These are phyloP conservation scores for Drosophila rufa DNA, from an alignment of 1,140 invertebrate genomes.

Conservation along the genomic window DNA sequence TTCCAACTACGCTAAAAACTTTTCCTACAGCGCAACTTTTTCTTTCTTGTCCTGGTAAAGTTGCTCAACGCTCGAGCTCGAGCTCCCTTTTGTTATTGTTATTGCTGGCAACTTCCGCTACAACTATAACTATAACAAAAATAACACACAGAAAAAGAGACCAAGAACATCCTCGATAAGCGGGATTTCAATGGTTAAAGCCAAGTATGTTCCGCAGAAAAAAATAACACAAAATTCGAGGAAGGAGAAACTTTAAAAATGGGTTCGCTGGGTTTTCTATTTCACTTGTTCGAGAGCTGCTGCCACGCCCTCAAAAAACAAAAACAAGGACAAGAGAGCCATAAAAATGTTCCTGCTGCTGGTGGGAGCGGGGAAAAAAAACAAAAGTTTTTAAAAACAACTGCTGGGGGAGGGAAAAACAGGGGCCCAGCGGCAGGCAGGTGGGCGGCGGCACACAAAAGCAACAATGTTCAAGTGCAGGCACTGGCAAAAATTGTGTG, in stretches of 20 bases:
- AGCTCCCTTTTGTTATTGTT: constrained; percentile 32
- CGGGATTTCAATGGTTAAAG: constrained; percentile 58
- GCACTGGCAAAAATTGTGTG: constrained; percentile 38
- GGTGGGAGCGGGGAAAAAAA: constrained; percentile 24
- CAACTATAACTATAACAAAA: constrained; percentile 39
- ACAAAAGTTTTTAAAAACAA: constrained; percentile 66
- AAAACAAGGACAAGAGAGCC: constrained; percentile 74
- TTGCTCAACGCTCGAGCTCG: constrained; percentile 36
- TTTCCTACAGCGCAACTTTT: constrained; percentile 63
- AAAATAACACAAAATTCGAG: constrained; percentile 6
- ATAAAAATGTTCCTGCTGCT: constrained; percentile 68
- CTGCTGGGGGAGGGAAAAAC: constrained; percentile 36
- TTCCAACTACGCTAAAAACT: constrained; percentile 68
- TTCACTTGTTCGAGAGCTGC: constrained; percentile 52
- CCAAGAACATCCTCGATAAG: constrained; percentile 65
- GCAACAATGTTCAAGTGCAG: constrained; percentile 61
- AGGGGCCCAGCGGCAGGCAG: constrained; percentile 22
- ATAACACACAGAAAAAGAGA: constrained; percentile 38
- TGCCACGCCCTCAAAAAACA: constrained; percentile 42
- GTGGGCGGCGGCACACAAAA: constrained; percentile 34
- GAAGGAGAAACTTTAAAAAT: constrained; percentile 46
- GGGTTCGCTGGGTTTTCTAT: constrained; percentile 65
- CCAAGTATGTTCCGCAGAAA: constrained; percentile 9
- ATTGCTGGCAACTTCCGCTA: constrained; percentile 58
- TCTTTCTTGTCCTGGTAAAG: constrained; percentile 44